phyloP scores from a whole-genome alignment of 2,888 invertebrate species.

The Xylophagus ater region DNA sequence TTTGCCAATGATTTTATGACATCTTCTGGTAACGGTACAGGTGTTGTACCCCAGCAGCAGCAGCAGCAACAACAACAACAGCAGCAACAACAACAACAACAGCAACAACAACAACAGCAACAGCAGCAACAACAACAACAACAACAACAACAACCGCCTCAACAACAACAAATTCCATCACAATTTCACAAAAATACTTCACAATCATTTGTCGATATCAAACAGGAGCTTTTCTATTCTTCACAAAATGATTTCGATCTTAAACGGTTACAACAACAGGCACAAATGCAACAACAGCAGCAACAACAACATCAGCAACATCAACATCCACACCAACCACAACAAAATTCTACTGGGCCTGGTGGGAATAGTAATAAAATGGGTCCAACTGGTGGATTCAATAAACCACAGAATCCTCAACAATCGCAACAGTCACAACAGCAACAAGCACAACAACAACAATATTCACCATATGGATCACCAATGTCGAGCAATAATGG shows the following conservation, averaged over 20 bases:
- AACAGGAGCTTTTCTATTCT: slow-evolving; percentile 44
- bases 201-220: slow-evolving; percentile 44
- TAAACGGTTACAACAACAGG: slow-evolving; percentile 36
- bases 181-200: slow-evolving; percentile 39
- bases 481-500: slow-evolving; percentile 45
- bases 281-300: slow-evolving; percentile 19
- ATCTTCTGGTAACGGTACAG: slow-evolving; percentile 26
- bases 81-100: slow-evolving; percentile 27
- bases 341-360: slow-evolving; percentile 33
- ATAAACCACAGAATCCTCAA: slow-evolving; percentile 26
- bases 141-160: slow-evolving; percentile 25
- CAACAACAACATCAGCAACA: slow-evolving; percentile 30
- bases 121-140: slow-evolving; percentile 30
- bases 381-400: slow-evolving; percentile 25
- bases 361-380: slow-evolving; percentile 27
- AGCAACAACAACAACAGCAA: slow-evolving; percentile 31
- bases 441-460: slow-evolving; percentile 34
- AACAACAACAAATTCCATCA: slow-evolving; percentile 29
- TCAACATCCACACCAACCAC: slow-evolving; percentile 26
- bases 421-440: slow-evolving; percentile 18
- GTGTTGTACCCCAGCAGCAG: slow-evolving; percentile 28
- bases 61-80: slow-evolving; percentile 27
- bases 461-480: slow-evolving; percentile 57
- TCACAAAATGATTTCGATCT: slow-evolving; percentile 40
- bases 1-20: slow-evolving; percentile 43